These are phyloP conservation scores for Bombus terrestris DNA, from an alignment of 1,140 invertebrate genomes.

Conservation along the genomic window DNA sequence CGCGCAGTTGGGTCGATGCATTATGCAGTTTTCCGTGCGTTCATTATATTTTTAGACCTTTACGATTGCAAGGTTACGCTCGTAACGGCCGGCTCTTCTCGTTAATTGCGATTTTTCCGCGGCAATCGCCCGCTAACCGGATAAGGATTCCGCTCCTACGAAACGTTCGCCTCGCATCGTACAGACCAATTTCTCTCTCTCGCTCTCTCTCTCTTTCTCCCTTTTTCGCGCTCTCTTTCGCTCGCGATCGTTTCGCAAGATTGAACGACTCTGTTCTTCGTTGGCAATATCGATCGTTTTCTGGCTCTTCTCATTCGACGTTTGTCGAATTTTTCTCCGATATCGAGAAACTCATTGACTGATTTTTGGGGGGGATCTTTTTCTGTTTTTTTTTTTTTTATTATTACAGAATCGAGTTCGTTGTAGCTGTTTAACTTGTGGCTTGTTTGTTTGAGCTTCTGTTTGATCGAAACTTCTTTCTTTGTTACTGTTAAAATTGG, in stretches of 20 bases:
- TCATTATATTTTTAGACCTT: slow-evolving; percentile 73
- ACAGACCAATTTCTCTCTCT: neutral
- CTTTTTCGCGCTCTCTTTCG: neutral
- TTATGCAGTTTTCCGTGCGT: slow-evolving; percentile 70
- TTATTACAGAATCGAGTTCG: too few relatives aligned
- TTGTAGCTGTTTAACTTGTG: too few relatives aligned
- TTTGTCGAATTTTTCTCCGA: too few relatives aligned
- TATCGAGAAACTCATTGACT: too few relatives aligned
- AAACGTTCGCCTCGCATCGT: neutral
- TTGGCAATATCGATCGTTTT: neutral
- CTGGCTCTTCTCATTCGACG: neutral
- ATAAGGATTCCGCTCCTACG: slow-evolving; percentile 27
- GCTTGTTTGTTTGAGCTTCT: too few relatives aligned
- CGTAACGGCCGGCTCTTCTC: slow-evolving; percentile 37
- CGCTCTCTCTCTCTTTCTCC: neutral
- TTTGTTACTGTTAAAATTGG: too few relatives aligned
- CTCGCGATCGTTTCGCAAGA: neutral
- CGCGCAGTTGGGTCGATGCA: slow-evolving; percentile 55
- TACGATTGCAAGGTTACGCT: slow-evolving; percentile 66
- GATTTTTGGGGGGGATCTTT: too few relatives aligned
- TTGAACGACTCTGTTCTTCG: neutral
- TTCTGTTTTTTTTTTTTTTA: too few relatives aligned
- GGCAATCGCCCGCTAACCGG: slow-evolving; percentile 26
- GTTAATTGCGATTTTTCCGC: slow-evolving; percentile 49
- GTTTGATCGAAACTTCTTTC: too few relatives aligned